Conservation (phyloP, 2,888 invertebrate species). For the Pasiphila rectangulata region DNA sequence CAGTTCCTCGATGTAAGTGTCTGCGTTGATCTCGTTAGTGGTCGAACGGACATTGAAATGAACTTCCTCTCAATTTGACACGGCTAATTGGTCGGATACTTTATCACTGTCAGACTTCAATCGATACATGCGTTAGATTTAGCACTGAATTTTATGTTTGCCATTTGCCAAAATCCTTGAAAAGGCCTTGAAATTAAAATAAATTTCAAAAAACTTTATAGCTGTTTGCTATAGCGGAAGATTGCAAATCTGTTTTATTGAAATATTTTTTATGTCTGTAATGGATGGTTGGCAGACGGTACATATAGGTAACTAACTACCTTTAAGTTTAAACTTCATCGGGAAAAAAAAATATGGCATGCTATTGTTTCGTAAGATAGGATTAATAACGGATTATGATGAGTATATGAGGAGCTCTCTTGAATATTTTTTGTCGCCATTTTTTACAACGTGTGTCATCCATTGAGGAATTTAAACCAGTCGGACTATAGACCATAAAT, state of each 20-base stretch:
- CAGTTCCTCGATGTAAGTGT: constrained; percentile 18
- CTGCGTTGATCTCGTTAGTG: constrained; percentile 32
- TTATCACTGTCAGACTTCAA: constrained; percentile 36
- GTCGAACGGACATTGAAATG: constrained; percentile 31
- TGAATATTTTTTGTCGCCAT: constrained; percentile 2
- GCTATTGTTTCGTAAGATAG: constrained; percentile 8
- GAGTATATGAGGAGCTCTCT: background rate
- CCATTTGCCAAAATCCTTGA: no score
- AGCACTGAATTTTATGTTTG: constrained; percentile 32
- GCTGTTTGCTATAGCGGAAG: constrained; percentile 21
- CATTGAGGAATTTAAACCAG: constrained; percentile 61
- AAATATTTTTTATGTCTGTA: constrained; percentile 20
- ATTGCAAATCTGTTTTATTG: constrained; percentile 23
- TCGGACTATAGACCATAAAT: constrained; percentile 60
- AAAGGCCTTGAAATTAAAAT: constrained; percentile 28
- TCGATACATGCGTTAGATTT: constrained; percentile 33
- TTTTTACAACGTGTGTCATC: constrained; percentile 15
- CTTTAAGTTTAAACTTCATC: background rate
- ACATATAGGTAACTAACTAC: background rate
- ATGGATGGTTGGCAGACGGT: constrained; percentile 10
- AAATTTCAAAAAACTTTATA: constrained; percentile 22
- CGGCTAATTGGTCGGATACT: constrained; percentile 36
- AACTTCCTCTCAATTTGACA: constrained; percentile 35
- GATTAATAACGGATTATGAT: constrained; percentile 8
- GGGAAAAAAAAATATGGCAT: constrained; percentile 3